Evolutionary conservation across 2,797 vertebrate species (phyloP), one percentile per base, ranked within the genome.

Genomic region (Pagetopsis macropterus): DNA sequence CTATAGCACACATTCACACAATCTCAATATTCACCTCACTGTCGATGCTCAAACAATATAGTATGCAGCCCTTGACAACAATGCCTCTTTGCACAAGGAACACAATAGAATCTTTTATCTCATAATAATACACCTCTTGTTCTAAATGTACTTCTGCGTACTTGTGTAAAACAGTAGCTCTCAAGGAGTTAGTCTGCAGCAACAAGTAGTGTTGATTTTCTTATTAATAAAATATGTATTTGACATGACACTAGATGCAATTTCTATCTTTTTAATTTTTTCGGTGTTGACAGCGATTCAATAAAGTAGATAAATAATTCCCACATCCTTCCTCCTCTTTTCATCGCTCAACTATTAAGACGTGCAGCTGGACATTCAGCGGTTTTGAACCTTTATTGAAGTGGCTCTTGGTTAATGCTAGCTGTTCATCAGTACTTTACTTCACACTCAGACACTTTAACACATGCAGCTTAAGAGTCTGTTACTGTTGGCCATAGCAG

Each of bases 341-440:
- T 41, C n/a, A 4, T 41, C 31, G 8, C 0, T 19, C 19, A 19
- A 63, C 43, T n/a, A 31, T 61, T 31, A 31, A 13, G 59, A 46
- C 15, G 11, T 59, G 13, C 57, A 59, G 19, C 19, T 59, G 41
- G 58, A 45, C 15, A 1, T 14, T 45, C 15, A 27, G 43, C 7
- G 41, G 4, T 16, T 45, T 40, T 60, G 27, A 60, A 46, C 44
- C 43, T 61, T 62, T 48, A 49, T 19, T 37, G 23, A 63, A 33
- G 40, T 54, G 41, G 21, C 55, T 54, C 16, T 48, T 33, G 11
- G 44, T 13, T 10, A 27, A 46, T 46, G 21, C 21, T n/a, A 54
- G 40, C 21, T 60, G n/a, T 59, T 48, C 8, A 43, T 55, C 49
- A 65, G 14, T 23, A 43, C 41, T 58, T 58, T 21, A 44, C 40